Base-by-base conservation (phyloP, 2,888 invertebrate species). In the Norana najaformis region DNA sequence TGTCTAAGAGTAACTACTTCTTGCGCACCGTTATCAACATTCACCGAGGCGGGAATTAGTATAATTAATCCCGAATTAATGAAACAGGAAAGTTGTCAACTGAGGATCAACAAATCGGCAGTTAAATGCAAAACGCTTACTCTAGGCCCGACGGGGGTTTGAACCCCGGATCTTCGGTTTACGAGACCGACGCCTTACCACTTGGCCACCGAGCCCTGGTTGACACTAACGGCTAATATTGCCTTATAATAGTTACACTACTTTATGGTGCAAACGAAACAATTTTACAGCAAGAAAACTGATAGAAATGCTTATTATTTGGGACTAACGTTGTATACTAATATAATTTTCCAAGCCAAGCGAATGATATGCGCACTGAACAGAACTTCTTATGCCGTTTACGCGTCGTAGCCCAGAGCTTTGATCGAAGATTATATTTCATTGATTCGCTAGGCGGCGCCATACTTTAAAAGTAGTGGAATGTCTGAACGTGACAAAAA, bases 111-210 rank as follows among this genome's bases (percentile, higher is more conserved):
- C 8, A 85, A 85, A 85, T 35, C 16, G 36, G 36, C 18, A 1
- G 85, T 36, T 85, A 16, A 85, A 85, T 35, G 11, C 36, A 37
- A 85, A 36, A 37, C 11, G 20, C 35, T 18, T 8, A 8, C 35
- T 13, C 35, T 36, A 85, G 85, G 85, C 85, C 85, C 85, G 85
- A 85, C 85, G 85, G 85, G 85, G 85, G 85, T 85, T 85, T 85
- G 85, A 85, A 85, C 85, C 85, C 85, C 85, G 85, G 85, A 85
- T 85, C 85, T 85, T 85, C 85, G 85, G 85, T 85, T 85, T 85
- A 85, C 85, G 85, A 85, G 85, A 85, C 85, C 85, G 85, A 85
- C 85, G 85, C 85, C 85, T 85, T 85, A 85, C 85, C 85, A 85
- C 85, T 85, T 85, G 85, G 85, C 85, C 85, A 85, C 85, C 85